Conservation (phyloP, 2,113 vertebrate genomes). For the Zingel zingel region DNA sequence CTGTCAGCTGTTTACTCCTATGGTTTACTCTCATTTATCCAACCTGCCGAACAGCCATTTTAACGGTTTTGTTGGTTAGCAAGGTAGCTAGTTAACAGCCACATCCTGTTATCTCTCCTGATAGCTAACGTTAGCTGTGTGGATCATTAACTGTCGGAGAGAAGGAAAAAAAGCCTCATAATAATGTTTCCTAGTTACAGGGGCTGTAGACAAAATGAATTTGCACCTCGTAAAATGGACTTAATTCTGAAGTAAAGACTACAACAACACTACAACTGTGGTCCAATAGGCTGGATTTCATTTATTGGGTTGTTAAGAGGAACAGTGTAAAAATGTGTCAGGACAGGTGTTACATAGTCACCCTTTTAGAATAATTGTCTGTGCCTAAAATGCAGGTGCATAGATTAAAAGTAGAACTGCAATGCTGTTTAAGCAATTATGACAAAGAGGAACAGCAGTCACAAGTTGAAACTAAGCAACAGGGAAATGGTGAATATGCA, state of each 20-base stretch:
- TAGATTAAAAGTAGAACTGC: not conserved
- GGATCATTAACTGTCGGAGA: too few species aligned
- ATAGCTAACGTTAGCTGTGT: too few species aligned
- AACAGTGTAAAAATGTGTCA: not conserved
- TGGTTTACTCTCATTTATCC: not conserved
- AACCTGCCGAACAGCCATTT: not conserved
- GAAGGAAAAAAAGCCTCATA: too few species aligned
- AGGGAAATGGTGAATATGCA: conserved; percentile 10
- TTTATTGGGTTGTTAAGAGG: too few species aligned
- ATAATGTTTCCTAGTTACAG: not conserved
- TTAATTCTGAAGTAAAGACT: too few species aligned
- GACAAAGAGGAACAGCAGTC: conserved; percentile 39
- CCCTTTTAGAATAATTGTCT: not conserved
- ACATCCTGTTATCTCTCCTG: too few species aligned
- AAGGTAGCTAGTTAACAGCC: not conserved
- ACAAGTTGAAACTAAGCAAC: conserved; percentile 20
- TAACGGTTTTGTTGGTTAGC: not conserved
- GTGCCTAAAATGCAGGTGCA: not conserved
- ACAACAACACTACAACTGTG: too few species aligned
- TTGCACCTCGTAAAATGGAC: too few species aligned
- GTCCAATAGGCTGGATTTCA: too few species aligned
- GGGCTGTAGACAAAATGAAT: too few species aligned
- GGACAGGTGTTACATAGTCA: not conserved
- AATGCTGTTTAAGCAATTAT: not conserved
- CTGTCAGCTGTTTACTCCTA: not conserved